Conservation (phyloP, 2,888 invertebrate species). For the Sericinus montela region DNA sequence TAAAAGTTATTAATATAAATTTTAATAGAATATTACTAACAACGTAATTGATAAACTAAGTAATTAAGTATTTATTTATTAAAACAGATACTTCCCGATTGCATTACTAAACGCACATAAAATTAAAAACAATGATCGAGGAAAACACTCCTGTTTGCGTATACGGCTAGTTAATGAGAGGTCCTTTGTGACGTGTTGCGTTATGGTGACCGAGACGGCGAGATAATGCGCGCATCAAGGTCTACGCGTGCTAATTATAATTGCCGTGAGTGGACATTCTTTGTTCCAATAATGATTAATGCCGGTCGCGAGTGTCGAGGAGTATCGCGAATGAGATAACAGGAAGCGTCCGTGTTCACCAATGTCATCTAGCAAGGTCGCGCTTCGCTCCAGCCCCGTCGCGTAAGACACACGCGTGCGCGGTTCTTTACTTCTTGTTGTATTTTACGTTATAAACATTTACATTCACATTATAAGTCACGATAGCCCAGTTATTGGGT, state of each 20-base stretch:
- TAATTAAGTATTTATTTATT: background rate
- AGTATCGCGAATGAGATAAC: conserved; percentile 72
- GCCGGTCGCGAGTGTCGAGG: conserved; percentile 63
- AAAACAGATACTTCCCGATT: conserved; percentile 39
- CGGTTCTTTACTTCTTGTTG: conserved; percentile 6
- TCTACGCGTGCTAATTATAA: conserved; percentile 73
- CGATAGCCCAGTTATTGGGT: too few relatives aligned
- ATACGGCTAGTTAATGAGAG: conserved; percentile 43
- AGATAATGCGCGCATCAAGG: conserved; percentile 54
- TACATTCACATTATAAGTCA: too few relatives aligned
- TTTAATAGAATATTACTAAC: too few relatives aligned
- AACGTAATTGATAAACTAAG: too few relatives aligned
- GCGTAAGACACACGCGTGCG: conserved; percentile 19
- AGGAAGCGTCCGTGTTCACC: conserved; percentile 71
- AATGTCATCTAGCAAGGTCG: conserved; percentile 69
- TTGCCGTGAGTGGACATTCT: conserved; percentile 78
- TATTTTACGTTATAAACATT: conserved; percentile 19
- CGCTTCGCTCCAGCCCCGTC: conserved; percentile 25
- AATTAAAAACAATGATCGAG: conserved; percentile 60
- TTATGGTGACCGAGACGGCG: conserved; percentile 56
- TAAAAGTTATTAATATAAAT: too few relatives aligned
- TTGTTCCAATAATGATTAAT: conserved; percentile 78
- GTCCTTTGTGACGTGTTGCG: conserved; percentile 62
- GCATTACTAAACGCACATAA: conserved; percentile 30
- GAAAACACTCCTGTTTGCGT: conserved; percentile 61